Base-by-base conservation (phyloP, 2,888 invertebrate species). In the Troides aeacus region DNA sequence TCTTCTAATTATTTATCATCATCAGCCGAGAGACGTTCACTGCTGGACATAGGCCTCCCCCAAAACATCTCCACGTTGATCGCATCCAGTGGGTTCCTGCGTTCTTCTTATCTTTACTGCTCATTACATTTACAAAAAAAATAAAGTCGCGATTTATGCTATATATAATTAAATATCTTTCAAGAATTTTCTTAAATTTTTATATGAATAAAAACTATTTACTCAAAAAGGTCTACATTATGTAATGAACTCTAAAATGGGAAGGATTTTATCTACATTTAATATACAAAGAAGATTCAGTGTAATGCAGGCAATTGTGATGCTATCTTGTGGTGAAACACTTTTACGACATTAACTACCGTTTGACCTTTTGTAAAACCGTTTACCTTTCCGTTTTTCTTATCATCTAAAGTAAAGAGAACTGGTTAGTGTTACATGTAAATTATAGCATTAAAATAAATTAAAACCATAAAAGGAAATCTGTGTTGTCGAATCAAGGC, bases 311-410 rank as follows among this genome's bases (percentile, higher is more conserved):
- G 73, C 72, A 74, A 77, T 78, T 77, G 75, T 77, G 78, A 84
- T 81, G 77, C 79, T 78, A 84, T 84, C 80, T 79, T 62, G 74
- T 74, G 74, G 77, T 77, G 80, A 80, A 81, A 78, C 76, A 77
- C 78, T 83, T 80, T 81, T 80, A 78, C 76, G 79, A 79, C 81
- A 80, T 80, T 79, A 79, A 74, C 76, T 78, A 84, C 82, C 83
- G 85, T 84, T 82, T 81, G 72, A 71, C 72, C 74, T 76, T 21
- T 74, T 74, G 78, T 76, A 74, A 75, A 76, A 78, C 77, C 76
- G 75, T 65, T 60, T 65, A 59, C 21, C 59, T 46, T 58, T 46
- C 15, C 46, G 12, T 46, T 46, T 46, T 23, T 50, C 7, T n/a
- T 46, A n/a, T 53, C 53, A 53, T 53, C 53, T 46, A 24, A 46